Conservation (phyloP, 2,888 invertebrate species). For the Itoplectis maculator region DNA sequence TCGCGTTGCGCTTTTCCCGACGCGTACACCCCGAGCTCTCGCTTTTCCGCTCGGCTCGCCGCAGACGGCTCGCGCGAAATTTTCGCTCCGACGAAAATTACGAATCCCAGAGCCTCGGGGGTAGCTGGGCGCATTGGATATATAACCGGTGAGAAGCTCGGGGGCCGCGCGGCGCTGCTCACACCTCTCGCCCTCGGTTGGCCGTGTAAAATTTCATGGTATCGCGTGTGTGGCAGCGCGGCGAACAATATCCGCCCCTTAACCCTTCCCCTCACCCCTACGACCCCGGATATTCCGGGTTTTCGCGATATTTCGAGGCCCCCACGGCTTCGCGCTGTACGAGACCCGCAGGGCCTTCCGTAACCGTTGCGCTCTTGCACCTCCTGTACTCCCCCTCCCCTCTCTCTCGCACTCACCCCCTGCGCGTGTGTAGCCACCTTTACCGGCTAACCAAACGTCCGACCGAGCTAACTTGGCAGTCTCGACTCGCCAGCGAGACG, state of each 20-base stretch:
- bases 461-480: conserved; percentile 50
- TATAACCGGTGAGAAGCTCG: neutral
- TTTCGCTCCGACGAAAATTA: conserved; percentile 65
- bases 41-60: conserved; percentile 17
- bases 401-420: too few species aligned
- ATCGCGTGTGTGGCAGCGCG: conserved; percentile 48
- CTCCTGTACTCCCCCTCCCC: too few species aligned
- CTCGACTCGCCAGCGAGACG: conserved; percentile 25
- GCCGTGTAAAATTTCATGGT: conserved; percentile 72
- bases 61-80: conserved; percentile 36
- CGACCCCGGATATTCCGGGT: conserved; percentile 66
- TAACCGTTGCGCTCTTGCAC: conserved; percentile 55
- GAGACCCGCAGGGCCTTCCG: conserved; percentile 68
- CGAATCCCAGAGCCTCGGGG: conserved; percentile 50
- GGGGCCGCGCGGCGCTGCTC: conserved; percentile 1
- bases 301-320: conserved; percentile 63
- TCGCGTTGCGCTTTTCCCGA: conserved; percentile 18
- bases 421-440: conserved; percentile 24
- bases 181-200: conserved; percentile 29
- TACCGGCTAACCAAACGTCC: conserved; percentile 8
- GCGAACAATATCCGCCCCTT: conserved; percentile 71
- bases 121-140: conserved; percentile 1
- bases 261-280: too few species aligned
- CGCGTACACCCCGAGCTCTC: conserved; percentile 8
- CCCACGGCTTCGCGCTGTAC: conserved; percentile 59